Base-by-base conservation (phyloP, 2,113 vertebrate species). In the Mola mola region DNA sequence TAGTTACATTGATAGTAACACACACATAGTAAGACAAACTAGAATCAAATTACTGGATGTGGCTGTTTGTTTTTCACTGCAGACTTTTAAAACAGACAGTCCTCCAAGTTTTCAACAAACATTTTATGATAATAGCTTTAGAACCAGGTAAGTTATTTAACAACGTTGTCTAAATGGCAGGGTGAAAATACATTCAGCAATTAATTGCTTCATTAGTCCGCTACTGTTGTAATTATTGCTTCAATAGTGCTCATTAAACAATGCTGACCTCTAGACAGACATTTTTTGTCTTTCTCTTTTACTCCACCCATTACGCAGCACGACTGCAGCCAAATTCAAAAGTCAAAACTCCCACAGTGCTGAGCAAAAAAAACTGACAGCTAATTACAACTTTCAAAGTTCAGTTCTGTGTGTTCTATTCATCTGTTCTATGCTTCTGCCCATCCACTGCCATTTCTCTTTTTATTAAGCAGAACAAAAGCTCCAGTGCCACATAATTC, bases 401-500 rank as follows among this genome's bases (percentile, higher is more conserved):
- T 90, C 75, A 88, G 61, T 79, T 83, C 61, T 50, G 49, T 72
- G 76, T 71, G 71, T 90, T 89, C 82, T 88, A 86, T 89, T 90
- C 75, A 90, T 92, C 82, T 87, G 51, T 77, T 75, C 65, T 59
- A 68, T 72, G 72, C 61, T 21, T 66, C 63, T 43, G 61, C 77
- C 52, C 19, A 66, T 75, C 46, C 38, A 20, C 66, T 38, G 50
- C 55, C 62, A 57, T 79, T 77, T 86, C 72, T 76, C 66, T 64
- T 78, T 81, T 87, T 86, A 90, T 91, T 89, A 87, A 66, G 61
- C 59, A 72, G 83, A 87, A 90, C 80, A 89, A 91, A 83, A 75
- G 72, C 59, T 20, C 66, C 26, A 19, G 42, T 44, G 64, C 61
- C 62, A 71, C 49, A 26, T 36, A 86, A 90, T 88, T 84, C 81